Conservation (phyloP, 2,888 invertebrate species). For the Melangyna quadrimaculata region DNA sequence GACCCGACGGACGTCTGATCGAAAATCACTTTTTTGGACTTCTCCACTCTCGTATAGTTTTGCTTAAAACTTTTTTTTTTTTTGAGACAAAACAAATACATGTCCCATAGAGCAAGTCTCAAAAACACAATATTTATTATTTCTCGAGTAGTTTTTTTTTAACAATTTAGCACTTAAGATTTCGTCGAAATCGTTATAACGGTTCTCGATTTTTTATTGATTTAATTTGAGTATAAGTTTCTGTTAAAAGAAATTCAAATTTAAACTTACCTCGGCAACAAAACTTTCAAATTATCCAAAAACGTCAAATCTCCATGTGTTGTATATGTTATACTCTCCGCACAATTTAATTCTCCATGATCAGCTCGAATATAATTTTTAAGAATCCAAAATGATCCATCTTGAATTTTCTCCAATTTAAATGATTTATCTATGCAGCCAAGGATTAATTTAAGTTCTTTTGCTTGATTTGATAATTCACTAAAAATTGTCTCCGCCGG, state of each 20-base stretch:
- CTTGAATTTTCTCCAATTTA: constrained; percentile 74
- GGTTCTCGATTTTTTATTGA: background rate
- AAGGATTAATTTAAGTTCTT: constrained; percentile 74
- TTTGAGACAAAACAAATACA: too few relatives aligned
- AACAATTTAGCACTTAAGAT: too few relatives aligned
- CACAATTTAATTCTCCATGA: constrained; percentile 81
- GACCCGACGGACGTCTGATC: too few relatives aligned
- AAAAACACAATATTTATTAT: too few relatives aligned
- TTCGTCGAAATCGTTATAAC: background rate
- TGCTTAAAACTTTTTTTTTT: too few relatives aligned
- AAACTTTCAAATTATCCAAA: constrained; percentile 84
- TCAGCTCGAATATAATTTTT: constrained; percentile 84
- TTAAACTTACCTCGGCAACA: constrained; percentile 80
- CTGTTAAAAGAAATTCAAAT: too few relatives aligned
- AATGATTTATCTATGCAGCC: constrained; percentile 74
- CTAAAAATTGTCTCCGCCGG: background rate
- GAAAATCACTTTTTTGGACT: too few relatives aligned
- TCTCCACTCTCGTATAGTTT: too few relatives aligned
- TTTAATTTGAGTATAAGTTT: background rate
- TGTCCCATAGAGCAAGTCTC: too few relatives aligned
- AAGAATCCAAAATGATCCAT: constrained; percentile 82
- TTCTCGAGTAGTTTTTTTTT: too few relatives aligned
- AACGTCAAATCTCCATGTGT: constrained; percentile 87
- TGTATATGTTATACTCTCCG: constrained; percentile 85
- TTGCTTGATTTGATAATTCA: constrained; percentile 43